phyloP scores from a whole-genome alignment of 2,888 invertebrate genomes.

The Luffia ferchaultella region DNA sequence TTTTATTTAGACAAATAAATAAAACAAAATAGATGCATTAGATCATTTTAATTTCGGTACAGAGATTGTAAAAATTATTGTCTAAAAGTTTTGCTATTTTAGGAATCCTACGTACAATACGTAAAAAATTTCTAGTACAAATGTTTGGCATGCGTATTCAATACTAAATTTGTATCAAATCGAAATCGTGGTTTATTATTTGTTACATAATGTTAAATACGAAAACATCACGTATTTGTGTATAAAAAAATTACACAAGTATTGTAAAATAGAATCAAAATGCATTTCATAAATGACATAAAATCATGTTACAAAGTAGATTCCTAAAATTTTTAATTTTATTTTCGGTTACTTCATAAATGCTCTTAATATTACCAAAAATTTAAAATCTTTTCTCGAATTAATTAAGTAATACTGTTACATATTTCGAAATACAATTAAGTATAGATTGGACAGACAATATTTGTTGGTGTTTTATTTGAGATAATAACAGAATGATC shows the following conservation, averaged over 20 bases:
- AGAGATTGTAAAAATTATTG: conserved; percentile 57
- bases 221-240: too few species aligned
- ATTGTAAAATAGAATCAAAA: neutral
- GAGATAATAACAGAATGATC: neutral
- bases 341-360: too few species aligned
- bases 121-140: conserved; percentile 19
- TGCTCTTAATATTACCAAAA: too few species aligned
- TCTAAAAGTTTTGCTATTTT: conserved; percentile 52
- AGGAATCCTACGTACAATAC: conserved; percentile 32
- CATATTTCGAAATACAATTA: conserved; percentile 27
- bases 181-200: too few species aligned
- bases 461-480: neutral
- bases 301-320: too few species aligned
- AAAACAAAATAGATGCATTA: neutral
- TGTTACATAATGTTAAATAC: too few species aligned
- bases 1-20: too few species aligned
- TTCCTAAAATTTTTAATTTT: too few species aligned
- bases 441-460: conserved; percentile 4
- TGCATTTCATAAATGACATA: too few species aligned
- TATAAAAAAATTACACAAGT: too few species aligned
- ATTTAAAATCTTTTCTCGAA: too few species aligned
- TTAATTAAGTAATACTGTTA: conserved; percentile 62
- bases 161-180: conserved; percentile 22
- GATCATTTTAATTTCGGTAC: neutral
- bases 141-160: conserved; percentile 18